Base-by-base conservation (phyloP, 2,113 vertebrate species). In the Clarias macrocephalus region DNA sequence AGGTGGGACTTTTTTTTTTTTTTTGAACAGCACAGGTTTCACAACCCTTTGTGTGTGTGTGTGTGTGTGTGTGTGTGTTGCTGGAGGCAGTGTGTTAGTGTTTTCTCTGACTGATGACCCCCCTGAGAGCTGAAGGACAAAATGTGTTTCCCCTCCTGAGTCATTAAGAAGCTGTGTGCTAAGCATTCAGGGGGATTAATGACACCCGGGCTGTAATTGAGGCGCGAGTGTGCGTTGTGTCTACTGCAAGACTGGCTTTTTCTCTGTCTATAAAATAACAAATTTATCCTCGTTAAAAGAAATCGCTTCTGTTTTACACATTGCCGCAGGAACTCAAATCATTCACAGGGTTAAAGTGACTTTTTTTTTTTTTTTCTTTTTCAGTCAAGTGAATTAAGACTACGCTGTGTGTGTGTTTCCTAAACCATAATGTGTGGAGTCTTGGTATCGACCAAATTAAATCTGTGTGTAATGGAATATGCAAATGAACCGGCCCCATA, bases 101-200 rank as follows among this genome's bases (percentile, higher is more conserved):
- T 68, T 82, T 52, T 54, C 19, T 82, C 60, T 83, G 60, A 86
- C 54, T 86, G 85, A 86, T 86, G 63, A 54, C 68, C 65, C 83
- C 87, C 70, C 52, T 83, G 82, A 81, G 77, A 88, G 86, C 72
- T 85, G 85, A 86, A 86, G 85, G 85, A 86, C 85, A 72, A 81
- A 86, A 77, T 80, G 65, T 60, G 66, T 88, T 91, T 59, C 60
- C 66, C 62, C 88, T 60, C 63, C 54, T 76, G 28, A 88, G 88
- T 77, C 57, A 30, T 80, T 72, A 65, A 73, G 30, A 65, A 59
- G 72, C 6, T 89, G 84, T 76, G 81, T 80, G 59, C 72, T 86
- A 59, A 88, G 85, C 19, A 7, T 63, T 77, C 60, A 82, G 76
- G 11, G 68, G 82, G 85, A 85, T 88, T 90, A 77, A 82, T 88